Evolutionary conservation across 1,140 invertebrate species (phyloP), one percentile per base, ranked within the genome.

Genomic region (Pachyrhynchus sulphureomaculatus): DNA sequence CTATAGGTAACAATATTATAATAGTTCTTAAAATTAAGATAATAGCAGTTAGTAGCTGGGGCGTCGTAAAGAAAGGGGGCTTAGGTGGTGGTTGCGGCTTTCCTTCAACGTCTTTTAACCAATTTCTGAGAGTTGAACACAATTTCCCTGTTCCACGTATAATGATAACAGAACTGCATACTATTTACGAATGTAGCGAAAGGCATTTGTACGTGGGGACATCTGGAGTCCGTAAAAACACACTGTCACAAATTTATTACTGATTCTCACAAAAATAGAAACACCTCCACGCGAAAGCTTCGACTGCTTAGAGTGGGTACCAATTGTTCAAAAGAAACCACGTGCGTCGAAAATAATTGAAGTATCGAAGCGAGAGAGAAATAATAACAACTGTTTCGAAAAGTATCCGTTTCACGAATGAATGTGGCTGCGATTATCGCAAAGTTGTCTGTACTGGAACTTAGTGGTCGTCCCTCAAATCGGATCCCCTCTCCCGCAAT

Each of bases 71-170:
- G n/a, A 64, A 63, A 33, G 66, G 64, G 20, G 63, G 61, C 58
- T 69, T 68, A 15, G 65, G 59, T 4, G 56, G 60, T n/a, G 48
- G 47, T 39, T 15, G 42, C 45, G 44, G 59, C 10, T 15, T n/a
- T 12, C 42, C 42, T 56, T 74, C 72, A 75, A 68, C 90, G 89
- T 90, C 90, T 90, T 79, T 92, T 92, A 66, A 92, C 90, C 69
- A 92, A 82, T 81, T 92, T 92, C 77, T 92, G 88, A 75, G 89
- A 91, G 79, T 91, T 91, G 79, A 92, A 86, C 79, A 92, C 88
- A 78, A 92, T 92, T 79, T 91, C 89, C 80, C 87, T 86, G 79
- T 90, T 91, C 89, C 89, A 92, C 80, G 88, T 90, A 83, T 89
- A 91, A 75, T 84, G 86, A 84, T 91, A 91, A 80, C 83, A 84